A percentile compares a stretch with the other conserved stretches of the same genome.
Evolutionary conservation across 2,888 invertebrate species (phyloP).

Genomic region (Epistrophe grossulariae): DNA sequence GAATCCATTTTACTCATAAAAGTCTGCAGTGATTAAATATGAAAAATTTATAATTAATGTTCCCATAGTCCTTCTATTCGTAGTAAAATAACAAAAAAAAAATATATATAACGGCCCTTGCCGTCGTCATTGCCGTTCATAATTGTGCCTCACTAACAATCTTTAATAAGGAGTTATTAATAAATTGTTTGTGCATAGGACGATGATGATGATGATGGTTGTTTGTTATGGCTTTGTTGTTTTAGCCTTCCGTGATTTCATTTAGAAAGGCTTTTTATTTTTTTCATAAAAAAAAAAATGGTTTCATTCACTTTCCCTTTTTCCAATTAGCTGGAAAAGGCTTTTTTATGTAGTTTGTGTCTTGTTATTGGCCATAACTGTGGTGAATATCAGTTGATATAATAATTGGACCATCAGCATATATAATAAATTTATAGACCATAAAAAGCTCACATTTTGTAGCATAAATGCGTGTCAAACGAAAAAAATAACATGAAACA

Average conservation of each 20-base stretch:
- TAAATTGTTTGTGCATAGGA: conserved; percentile 15
- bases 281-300: neutral
- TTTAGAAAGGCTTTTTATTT: conserved; percentile 15
- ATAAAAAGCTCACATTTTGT: neutral
- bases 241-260: conserved; percentile 18
- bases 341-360: neutral
- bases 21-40: conserved; percentile 66
- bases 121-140: neutral
- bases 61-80: conserved; percentile 1
- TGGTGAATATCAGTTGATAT: neutral
- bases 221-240: neutral
- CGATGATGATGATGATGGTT: conserved; percentile 3
- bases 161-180: conserved; percentile 36
- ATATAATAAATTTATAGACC: neutral
- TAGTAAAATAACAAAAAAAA: neutral
- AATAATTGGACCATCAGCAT: neutral
- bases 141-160: conserved; percentile 7
- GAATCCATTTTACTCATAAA: conserved; percentile 66
- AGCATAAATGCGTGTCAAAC: neutral
- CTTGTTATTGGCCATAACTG: conserved; percentile 5
- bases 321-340: neutral
- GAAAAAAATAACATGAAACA: neutral
- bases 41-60: conserved; percentile 70
- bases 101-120: conserved; percentile 16
- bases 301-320: conserved; percentile 33